A percentile compares a stretch with the other conserved stretches of the same genome.
Evolutionary conservation across 2,113 vertebrate genomes (phyloP).

Genomic region (Urocynchramus pylzowi): DNA sequence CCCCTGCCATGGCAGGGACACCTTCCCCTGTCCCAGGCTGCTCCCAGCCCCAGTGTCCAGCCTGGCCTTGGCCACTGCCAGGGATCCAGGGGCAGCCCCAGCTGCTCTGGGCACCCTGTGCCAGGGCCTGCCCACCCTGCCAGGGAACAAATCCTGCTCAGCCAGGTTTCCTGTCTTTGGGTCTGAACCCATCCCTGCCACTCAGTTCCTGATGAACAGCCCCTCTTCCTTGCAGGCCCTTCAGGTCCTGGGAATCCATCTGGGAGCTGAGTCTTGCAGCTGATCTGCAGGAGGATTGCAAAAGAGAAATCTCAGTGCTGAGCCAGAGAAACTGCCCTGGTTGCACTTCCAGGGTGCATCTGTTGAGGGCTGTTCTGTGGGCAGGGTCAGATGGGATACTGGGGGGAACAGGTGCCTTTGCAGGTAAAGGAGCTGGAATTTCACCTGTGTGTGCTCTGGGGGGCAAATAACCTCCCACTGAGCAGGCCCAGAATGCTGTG

Average conservation of each 20-base stretch:
- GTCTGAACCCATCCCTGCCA: neutral
- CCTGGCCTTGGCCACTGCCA: neutral
- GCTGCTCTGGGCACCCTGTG: neutral
- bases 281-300: neutral
- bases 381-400: fast-evolving
- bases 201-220: neutral
- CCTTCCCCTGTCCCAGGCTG: neutral
- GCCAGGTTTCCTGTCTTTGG: neutral
- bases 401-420: neutral
- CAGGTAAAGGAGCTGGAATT: neutral
- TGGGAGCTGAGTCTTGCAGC: neutral
- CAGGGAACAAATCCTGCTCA: neutral
- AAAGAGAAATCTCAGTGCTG: neutral
- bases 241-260: too few species aligned
- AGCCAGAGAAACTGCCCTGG: neutral
- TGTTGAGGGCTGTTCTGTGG: neutral
- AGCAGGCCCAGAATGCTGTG: neutral
- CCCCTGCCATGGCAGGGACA: neutral
- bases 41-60: neutral
- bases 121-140: neutral
- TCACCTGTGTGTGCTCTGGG: neutral
- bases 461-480: neutral
- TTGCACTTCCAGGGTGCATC: too few species aligned
- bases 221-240: neutral
- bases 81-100: neutral